Conservation (phyloP, 2,888 invertebrate genomes). For the Apamea crenata region DNA sequence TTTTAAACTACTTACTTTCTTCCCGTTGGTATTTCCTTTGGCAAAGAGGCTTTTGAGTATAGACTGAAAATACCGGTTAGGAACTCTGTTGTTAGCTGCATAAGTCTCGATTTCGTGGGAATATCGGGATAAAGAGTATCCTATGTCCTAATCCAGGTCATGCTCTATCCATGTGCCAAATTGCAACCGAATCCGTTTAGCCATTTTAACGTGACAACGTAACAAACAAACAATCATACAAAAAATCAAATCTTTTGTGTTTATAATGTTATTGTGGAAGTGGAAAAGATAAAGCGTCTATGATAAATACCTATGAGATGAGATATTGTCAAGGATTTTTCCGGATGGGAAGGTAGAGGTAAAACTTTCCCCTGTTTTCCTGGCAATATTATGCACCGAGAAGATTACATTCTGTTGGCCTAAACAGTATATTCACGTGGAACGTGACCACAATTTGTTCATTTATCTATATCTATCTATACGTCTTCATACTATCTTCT, state of each 20-base stretch:
- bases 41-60: neutral
- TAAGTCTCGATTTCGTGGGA: too few species aligned
- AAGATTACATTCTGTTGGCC: conserved; percentile 22
- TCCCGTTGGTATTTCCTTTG: conserved; percentile 1
- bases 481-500: too few species aligned
- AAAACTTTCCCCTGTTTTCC: conserved; percentile 16
- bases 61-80: neutral
- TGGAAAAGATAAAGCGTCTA: neutral
- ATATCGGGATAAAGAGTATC: too few species aligned
- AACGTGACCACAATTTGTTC: conserved; percentile 38
- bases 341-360: neutral
- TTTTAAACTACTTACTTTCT: neutral
- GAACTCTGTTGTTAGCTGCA: neutral
- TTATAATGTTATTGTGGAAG: neutral
- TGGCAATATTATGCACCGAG: conserved; percentile 24
- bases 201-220: too few species aligned
- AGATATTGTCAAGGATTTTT: conserved; percentile 25
- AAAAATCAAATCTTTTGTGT: too few species aligned
- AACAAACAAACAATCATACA: neutral
- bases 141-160: too few species aligned
- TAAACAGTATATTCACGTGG: conserved; percentile 40
- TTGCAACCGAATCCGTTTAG: too few species aligned
- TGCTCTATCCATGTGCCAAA: too few species aligned
- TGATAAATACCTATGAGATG: neutral
- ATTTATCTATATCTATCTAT: conserved; percentile 7